Base-by-base conservation (phyloP, 2,888 invertebrate genomes). In the Hirtodrosophila trivittata region DNA sequence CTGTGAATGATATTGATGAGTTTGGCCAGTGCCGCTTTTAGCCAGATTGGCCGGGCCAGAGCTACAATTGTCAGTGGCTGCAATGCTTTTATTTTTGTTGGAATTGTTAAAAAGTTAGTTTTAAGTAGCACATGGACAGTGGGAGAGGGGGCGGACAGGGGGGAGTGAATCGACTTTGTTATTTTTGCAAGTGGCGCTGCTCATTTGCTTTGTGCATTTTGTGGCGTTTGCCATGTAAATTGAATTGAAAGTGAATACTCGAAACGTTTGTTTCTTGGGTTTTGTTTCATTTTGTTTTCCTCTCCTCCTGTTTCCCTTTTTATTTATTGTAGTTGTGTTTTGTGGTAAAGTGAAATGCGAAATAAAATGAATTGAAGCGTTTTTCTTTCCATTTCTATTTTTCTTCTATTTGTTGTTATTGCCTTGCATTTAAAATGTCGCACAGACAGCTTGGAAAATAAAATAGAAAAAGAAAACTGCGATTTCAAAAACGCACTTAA, bases 191-290 rank as follows among this genome's bases (percentile, higher is more conserved):
- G 58, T 70, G 86, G 65, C 56, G 62, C 51, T 83, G 77, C 65
- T 78, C 80, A 80, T 83, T 78, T 80, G 58, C 80, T 86, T 83
- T 86, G 80, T 75, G 50, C 64, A 72, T 85, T 77, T 68, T 66
- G 64, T 54, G 66, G 62, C 63, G 72, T 58, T 83, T 66, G 86
- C 65, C 57, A 80, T 80, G 84, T 76, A 80, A 80, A 80, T 80
- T 86, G 84, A 83, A 86, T 80, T 80, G 81, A 66, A 80, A 80
- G 73, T 77, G 68, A 77, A 76, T 83, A 72, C 60, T 21, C 83
- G 57, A 57, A 55, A 52, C 68, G 72, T 72, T 78, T 70, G 70
- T 50, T 38, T 42, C 12, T 74, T 60, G 33, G 13, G 42, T 28
- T 52, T 56, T 43, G 28, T 54, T 66, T 56, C 46, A 12, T 50